Base-by-base conservation (phyloP, 1,140 invertebrate species). In the Drosophila quadrilineata region DNA sequence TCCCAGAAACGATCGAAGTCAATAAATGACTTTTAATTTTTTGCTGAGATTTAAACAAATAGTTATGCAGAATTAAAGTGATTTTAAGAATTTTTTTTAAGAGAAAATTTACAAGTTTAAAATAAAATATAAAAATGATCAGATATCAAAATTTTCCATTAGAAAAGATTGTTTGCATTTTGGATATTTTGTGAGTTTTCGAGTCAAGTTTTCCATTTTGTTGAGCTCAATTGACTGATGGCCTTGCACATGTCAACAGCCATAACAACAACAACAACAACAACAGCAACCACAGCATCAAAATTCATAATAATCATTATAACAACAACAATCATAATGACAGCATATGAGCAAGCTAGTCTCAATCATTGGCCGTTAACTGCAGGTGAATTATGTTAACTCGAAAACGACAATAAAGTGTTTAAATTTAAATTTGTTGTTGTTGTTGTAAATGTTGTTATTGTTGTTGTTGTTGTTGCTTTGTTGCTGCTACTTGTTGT, bases 331-430 rank as follows among this genome's bases (percentile, higher is more conserved):
- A 17, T 14, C 6, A 10, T 21, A 52, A 36, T 2, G 28, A n/a
- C n/a, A n/a, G n/a, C n/a, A n/a, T n/a, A n/a, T n/a, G n/a, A n/a
- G n/a, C 6, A 5, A 48, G 16, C 2, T 36, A 40, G 54, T 21
- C 45, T 35, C 46, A 50, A 52, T 59, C 45, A 66, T 66, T 60
- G 63, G 40, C 41, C 29, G 63, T 60, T 66, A 59, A 60, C 40
- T 60, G 63, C 63, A 60, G 56, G 12, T 38, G 21, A 59, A 66
- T 66, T 59, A 64, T 64, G 63, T 60, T 60, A 46, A 45, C 24
- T 31, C 46, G 38, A 67, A 62, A 53, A 31, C 57, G 49, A 49
- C 64, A 41, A 56, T 56, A 36, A 71, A 62, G 31, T 57, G 36
- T 56, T 67, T 67, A 53, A 54, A 64, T 54, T 53, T 31, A 50